Percentiles rank a stretch among this genome's conserved stretches.
Conservation (phyloP, 2,888 invertebrate species). For the Pecten maximus region DNA sequence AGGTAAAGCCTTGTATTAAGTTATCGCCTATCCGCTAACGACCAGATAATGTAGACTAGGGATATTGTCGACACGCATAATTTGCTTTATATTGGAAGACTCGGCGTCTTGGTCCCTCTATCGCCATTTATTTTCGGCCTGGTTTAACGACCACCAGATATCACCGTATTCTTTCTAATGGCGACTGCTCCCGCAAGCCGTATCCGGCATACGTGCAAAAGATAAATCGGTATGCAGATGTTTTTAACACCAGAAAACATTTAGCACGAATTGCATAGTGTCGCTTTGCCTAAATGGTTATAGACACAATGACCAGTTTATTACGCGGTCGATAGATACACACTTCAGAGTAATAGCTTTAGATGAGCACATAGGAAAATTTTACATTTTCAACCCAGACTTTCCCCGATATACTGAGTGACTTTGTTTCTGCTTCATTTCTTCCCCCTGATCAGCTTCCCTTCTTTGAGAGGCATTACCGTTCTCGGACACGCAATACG, state of each 20-base stretch:
- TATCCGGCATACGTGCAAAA: constrained; percentile 48
- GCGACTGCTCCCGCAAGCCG: constrained; percentile 41
- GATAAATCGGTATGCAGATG: constrained; percentile 49
- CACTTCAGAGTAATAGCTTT: not conserved
- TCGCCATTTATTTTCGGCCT: constrained; percentile 13
- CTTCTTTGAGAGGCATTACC: constrained; percentile 20
- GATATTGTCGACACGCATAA: constrained; percentile 25
- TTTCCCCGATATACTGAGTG: not conserved
- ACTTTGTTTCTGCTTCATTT: constrained; percentile 19
- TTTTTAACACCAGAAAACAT: constrained; percentile 51
- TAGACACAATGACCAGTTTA: not conserved
- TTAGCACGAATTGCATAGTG: constrained; percentile 41
- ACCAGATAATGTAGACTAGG: not conserved
- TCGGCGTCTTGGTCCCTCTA: not conserved
- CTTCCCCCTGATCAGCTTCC: constrained; percentile 3
- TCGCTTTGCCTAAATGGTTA: constrained; percentile 13
- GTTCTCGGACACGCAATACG: constrained; percentile 17
- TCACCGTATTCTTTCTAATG: constrained; percentile 44
- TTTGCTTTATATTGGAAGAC: constrained; percentile 26
- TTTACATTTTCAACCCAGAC: not conserved
- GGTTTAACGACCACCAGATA: constrained; percentile 30
- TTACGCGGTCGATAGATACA: constrained; percentile 1
- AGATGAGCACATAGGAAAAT: not conserved
- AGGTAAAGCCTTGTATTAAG: not conserved
- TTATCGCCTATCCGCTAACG: constrained; percentile 24